Evolutionary conservation across 2,797 vertebrate genomes (phyloP).

Genomic region (Linurgus olivaceus): DNA sequence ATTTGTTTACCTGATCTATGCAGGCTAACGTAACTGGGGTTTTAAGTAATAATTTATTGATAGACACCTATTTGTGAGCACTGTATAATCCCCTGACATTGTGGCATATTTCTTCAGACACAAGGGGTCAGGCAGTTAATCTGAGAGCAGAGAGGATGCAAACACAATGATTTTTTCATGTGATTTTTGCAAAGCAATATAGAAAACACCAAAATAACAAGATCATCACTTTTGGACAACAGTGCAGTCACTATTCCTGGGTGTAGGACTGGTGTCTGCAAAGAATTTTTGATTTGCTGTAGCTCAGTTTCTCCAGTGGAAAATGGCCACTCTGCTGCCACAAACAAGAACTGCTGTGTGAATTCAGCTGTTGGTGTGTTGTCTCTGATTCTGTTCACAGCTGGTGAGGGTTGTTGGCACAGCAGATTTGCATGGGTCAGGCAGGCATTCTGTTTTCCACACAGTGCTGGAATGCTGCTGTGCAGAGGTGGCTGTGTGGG

Average conservation of each 20-base stretch:
- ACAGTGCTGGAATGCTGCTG: not conserved
- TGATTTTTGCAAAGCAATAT: not conserved
- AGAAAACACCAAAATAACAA: not conserved
- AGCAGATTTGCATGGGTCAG: not conserved
- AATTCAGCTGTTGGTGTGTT: not conserved
- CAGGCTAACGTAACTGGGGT: not conserved
- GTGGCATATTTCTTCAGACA: not conserved
- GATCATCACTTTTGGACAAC: not conserved
- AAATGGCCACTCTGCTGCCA: not conserved
- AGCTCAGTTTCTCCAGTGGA: not conserved
- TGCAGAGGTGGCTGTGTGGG: not conserved
- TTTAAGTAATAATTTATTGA: constrained; percentile 9
- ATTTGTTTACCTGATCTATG: not conserved
- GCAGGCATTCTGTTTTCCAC: constrained; percentile 29
- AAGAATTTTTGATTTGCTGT: not conserved
- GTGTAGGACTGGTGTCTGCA: not conserved
- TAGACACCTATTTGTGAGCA: not conserved
- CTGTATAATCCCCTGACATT: not conserved
- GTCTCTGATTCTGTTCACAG: not conserved
- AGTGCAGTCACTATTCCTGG: not conserved
- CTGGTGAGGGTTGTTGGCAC: not conserved
- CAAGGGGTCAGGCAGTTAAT: not conserved
- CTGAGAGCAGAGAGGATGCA: not conserved
- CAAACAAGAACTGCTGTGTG: not conserved
- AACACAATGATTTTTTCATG: not conserved